These are phyloP conservation scores for Cataglyphis altisquamis DNA, from an alignment of 2,888 invertebrate genomes.

Conservation along the genomic window DNA sequence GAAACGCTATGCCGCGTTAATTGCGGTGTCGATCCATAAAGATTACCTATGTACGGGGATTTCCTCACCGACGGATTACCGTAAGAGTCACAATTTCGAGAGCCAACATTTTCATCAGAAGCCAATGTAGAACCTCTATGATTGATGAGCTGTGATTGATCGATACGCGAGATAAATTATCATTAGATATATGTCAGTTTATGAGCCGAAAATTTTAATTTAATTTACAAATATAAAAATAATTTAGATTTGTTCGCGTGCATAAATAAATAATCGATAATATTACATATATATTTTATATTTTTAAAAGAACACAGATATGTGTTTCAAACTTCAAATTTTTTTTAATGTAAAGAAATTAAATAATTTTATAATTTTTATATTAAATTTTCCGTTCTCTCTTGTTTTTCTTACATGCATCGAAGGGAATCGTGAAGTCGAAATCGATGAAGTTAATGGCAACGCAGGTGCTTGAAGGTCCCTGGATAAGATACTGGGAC, in stretches of 20 bases:
- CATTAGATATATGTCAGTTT: neutral
- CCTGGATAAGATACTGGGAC: conserved; percentile 77
- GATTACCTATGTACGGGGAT: conserved; percentile 27
- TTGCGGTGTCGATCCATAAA: conserved; percentile 70
- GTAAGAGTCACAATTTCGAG: conserved; percentile 55
- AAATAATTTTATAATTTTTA: neutral
- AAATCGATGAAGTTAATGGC: conserved; percentile 51
- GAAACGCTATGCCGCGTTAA: conserved; percentile 46
- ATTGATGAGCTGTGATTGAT: conserved; percentile 29
- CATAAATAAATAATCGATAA: neutral
- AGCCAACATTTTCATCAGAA: conserved; percentile 60
- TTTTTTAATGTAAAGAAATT: neutral
- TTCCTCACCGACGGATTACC: conserved; percentile 56
- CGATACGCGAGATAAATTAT: neutral
- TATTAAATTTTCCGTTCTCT: neutral
- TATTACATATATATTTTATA: neutral
- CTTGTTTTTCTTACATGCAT: conserved; percentile 59
- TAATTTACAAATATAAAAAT: neutral
- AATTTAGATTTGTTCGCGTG: neutral
- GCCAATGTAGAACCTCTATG: conserved; percentile 60
- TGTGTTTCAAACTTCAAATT: neutral
- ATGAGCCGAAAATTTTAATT: neutral
- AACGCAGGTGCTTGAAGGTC: conserved; percentile 78
- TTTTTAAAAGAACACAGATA: neutral
- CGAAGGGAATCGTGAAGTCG: conserved; percentile 67